Percentiles rank a stretch among this genome's conserved stretches.
phyloP scores from a whole-genome alignment of 2,113 vertebrate genomes.

The Semnornis frantzii region DNA sequence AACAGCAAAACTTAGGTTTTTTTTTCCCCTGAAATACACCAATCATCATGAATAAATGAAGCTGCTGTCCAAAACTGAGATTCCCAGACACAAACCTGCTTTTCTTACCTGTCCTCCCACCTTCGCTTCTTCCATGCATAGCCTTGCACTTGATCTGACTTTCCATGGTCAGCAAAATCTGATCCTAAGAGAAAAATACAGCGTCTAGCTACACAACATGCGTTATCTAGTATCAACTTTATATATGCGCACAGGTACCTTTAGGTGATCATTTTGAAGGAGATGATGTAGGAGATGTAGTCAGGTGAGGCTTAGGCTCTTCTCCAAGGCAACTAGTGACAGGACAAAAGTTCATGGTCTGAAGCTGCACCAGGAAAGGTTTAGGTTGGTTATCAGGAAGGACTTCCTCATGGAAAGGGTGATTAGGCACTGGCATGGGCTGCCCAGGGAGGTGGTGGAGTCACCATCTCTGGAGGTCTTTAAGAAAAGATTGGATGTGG shows the following conservation, averaged over 20 bases:
- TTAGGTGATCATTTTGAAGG: neutral
- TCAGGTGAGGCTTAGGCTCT: too few species aligned
- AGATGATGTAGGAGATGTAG: neutral
- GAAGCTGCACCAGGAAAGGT: too few species aligned
- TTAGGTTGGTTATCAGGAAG: too few species aligned
- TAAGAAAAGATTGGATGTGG: too few species aligned
- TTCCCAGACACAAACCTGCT: neutral
- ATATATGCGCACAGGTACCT: neutral
- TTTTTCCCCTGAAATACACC: neutral
- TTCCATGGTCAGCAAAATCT: neutral
- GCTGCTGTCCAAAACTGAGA: neutral
- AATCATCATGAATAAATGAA: neutral
- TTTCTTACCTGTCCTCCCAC: neutral
- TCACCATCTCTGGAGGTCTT: too few species aligned
- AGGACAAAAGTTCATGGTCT: too few species aligned
- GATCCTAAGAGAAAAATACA: neutral
- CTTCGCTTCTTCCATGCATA: neutral
- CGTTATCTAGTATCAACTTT: neutral
- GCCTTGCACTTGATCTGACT: neutral
- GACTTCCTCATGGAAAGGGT: too few species aligned
- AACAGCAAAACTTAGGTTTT: neutral
- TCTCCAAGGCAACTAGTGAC: too few species aligned
- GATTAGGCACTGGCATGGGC: too few species aligned
- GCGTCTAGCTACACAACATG: neutral
- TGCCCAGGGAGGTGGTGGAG: too few species aligned